Evolutionary conservation across 2,113 vertebrate genomes (phyloP).

Genomic region (Coptodon rendalli): DNA sequence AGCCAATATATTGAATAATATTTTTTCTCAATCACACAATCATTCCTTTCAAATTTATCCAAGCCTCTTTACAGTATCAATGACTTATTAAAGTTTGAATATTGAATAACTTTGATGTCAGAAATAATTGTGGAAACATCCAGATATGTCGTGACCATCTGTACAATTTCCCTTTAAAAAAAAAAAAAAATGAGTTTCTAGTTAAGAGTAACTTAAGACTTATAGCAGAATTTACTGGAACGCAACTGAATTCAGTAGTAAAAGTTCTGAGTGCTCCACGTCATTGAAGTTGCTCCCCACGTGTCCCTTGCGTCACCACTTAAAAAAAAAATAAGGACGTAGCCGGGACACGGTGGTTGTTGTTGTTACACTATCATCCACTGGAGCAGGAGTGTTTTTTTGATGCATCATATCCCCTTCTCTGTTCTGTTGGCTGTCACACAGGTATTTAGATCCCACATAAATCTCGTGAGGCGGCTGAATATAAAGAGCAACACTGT

Average conservation of each 20-base stretch:
- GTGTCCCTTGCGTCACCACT: neutral
- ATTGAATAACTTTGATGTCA: neutral
- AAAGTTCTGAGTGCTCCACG: neutral
- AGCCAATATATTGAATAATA: neutral
- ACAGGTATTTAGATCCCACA: neutral
- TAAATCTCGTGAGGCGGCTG: neutral
- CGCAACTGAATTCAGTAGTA: neutral
- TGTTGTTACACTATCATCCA: neutral
- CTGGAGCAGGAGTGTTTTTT: neutral
- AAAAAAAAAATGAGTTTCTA: neutral
- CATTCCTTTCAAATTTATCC: neutral
- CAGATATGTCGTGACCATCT: neutral
- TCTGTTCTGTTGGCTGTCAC: neutral
- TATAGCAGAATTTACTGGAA: neutral
- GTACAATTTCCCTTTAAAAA: neutral
- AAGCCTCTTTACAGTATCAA: neutral
- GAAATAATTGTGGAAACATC: neutral
- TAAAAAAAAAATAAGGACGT: neutral
- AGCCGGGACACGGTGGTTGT: neutral
- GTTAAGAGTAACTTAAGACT: neutral
- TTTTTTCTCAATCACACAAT: neutral
- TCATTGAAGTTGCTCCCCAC: slow-evolving; percentile 28
- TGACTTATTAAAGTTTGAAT: neutral
- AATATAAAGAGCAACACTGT: neutral
- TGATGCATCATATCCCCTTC: neutral